Evolutionary conservation across 2,888 invertebrate species (phyloP), one percentile per base, ranked within the genome.

Genomic region (Psococerastis gibbosa): DNA sequence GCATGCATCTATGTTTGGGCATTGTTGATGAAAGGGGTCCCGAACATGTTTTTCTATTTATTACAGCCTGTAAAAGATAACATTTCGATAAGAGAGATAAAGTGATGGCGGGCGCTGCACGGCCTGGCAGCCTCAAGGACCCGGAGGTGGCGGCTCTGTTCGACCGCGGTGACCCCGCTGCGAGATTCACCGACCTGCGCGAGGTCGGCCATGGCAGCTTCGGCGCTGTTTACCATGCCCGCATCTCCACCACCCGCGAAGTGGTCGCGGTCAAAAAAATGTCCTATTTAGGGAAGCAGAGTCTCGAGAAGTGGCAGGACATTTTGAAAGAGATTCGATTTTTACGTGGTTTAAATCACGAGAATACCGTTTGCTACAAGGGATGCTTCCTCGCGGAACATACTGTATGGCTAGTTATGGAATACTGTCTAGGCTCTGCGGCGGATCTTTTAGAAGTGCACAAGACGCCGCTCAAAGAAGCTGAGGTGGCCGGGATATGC

Each of bases 251-350:
- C 66, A 82, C 81, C 57, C 87, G 85, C 62, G 95, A 99, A 72
- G 89, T 97, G 66, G 98, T 98, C 60, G 98, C 98, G 58, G 95
- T 98, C 67, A 99, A 98, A 66, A 98, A 98, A 69, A 99, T 99
- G 97, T 91, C 94, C 42, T 97, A 92, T 62, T 74, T 85, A 62
- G 97, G 98, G 48, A 97, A 97, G 61, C 94, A 97, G 65, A 84
- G 81, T 56, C 70, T 83, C 53, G 87, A 97, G 65, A 98, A 98
- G 66, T 99, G 98, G 98, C 92, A 92, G 65, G 98, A 98, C 62
- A 98, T 99, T 59, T 71, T 97, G 56, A 97, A 95, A 65, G 98
- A 99, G 68, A 97, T 99, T 52, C 77, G 89, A 56, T 97, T 98
- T 67, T 71, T 99, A 52, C 78, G 85, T 55, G 87, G 91, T 63